phyloP scores from a whole-genome alignment of 2,888 invertebrate species.

The Mythimna pallens region DNA sequence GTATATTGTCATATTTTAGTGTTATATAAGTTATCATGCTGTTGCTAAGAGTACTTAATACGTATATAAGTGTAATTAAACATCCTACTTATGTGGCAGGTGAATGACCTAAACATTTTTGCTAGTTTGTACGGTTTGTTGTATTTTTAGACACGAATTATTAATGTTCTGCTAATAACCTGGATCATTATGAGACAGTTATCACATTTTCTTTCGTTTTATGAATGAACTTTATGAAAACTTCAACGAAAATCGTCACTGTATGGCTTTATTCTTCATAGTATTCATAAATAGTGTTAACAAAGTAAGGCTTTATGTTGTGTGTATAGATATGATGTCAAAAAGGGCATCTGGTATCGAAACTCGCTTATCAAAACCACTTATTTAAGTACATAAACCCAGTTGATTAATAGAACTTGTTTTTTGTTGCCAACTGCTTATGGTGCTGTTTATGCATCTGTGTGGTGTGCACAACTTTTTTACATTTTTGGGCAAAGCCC shows the following conservation, averaged over 20 bases:
- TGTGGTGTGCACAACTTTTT: too few relatives aligned
- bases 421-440: neutral
- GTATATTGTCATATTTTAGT: conserved; percentile 73
- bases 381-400: conserved; percentile 3
- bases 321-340: conserved; percentile 24
- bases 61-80: conserved; percentile 71
- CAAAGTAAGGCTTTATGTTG: neutral
- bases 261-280: neutral
- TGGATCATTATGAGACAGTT: neutral
- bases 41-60: conserved; percentile 74
- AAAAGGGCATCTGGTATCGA: conserved; percentile 43
- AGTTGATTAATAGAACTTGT: neutral
- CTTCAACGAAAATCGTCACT: neutral
- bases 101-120: conserved; percentile 70
- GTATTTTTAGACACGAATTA: conserved; percentile 43
- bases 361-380: conserved; percentile 38
- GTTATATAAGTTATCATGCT: conserved; percentile 83
- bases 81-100: conserved; percentile 75
- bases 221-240: conserved; percentile 22
- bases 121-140: conserved; percentile 20
- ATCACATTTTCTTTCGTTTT: conserved; percentile 12
- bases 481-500: too few relatives aligned
- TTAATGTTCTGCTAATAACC: conserved; percentile 10
- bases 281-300: neutral
- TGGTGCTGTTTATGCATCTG: neutral